Percentiles rank a stretch among this genome's conserved stretches.
phyloP scores from a whole-genome alignment of 2,888 invertebrate genomes.

The Polia nebulosa region DNA sequence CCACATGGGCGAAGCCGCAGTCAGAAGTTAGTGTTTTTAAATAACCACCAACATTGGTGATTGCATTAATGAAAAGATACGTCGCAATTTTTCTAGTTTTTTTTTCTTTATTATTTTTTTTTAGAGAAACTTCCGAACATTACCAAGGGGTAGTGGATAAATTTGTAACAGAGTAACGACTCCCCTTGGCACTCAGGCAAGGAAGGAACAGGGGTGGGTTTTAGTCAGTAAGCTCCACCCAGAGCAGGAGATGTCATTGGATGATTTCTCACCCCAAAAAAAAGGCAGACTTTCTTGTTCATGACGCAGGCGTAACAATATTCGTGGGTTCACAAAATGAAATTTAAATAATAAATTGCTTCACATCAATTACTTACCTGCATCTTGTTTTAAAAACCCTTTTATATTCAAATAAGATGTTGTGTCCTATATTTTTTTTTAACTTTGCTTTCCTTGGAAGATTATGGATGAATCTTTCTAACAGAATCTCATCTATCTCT shows the following conservation, averaged over 20 bases:
- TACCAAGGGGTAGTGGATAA: no score
- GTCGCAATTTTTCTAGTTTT: no score
- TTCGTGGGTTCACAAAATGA: slow-evolving; percentile 9
- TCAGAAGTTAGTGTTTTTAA: no score
- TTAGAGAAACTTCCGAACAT: background rate
- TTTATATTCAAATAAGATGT: slow-evolving; percentile 38
- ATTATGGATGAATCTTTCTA: slow-evolving; percentile 4
- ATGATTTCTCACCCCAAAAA: no score
- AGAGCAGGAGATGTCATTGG: no score
- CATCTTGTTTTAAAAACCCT: slow-evolving; percentile 6
- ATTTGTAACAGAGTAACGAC: no score
- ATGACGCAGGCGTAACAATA: slow-evolving; percentile 5
- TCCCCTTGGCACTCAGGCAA: no score
- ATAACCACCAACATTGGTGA: no score
- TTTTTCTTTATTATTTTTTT: background rate
- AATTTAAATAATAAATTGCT: slow-evolving; percentile 29
- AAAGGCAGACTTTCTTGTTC: background rate
- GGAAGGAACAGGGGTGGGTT: no score
- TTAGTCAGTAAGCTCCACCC: no score
- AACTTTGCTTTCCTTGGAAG: background rate
- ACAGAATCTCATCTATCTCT: background rate
- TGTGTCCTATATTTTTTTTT: slow-evolving; percentile 8
- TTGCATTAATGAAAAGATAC: no score
- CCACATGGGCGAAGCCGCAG: no score
- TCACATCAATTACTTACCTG: slow-evolving; percentile 16